Evolutionary conservation across 2,888 invertebrate genomes (phyloP).

Genomic region (Lycocerus yunnanus): DNA sequence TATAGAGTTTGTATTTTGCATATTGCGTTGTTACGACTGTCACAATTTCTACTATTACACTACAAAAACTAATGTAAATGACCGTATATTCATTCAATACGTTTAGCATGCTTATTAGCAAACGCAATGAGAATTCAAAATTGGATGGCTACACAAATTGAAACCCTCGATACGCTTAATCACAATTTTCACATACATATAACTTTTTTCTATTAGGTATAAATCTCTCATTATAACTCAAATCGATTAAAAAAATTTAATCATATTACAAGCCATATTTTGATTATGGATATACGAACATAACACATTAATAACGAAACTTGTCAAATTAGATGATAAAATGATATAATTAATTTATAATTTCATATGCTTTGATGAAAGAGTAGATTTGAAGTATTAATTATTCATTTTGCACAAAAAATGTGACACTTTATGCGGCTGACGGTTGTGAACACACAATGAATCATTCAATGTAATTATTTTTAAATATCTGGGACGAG

Average conservation of each 20-base stretch:
- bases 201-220: not conserved
- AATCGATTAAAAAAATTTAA: not conserved
- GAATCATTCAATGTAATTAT: not conserved
- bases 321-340: not conserved
- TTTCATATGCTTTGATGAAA: not conserved
- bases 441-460: not conserved
- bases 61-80: slow-evolving; percentile 39
- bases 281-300: not conserved
- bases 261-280: not conserved
- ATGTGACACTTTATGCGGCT: not conserved
- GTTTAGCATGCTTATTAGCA: slow-evolving; percentile 2
- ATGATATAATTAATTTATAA: not conserved
- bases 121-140: not conserved
- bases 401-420: not conserved
- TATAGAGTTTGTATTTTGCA: slow-evolving; percentile 38
- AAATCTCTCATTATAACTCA: not conserved
- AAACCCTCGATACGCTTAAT: not conserved
- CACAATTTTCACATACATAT: not conserved
- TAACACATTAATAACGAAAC: not conserved
- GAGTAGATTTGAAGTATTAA: not conserved
- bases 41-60: slow-evolving; percentile 7
- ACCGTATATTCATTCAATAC: slow-evolving; percentile 1
- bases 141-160: not conserved
- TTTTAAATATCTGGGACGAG: not conserved
- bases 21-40: slow-evolving; percentile 33